phyloP scores from a whole-genome alignment of 2,797 vertebrate genomes.

The Mareca penelope region DNA sequence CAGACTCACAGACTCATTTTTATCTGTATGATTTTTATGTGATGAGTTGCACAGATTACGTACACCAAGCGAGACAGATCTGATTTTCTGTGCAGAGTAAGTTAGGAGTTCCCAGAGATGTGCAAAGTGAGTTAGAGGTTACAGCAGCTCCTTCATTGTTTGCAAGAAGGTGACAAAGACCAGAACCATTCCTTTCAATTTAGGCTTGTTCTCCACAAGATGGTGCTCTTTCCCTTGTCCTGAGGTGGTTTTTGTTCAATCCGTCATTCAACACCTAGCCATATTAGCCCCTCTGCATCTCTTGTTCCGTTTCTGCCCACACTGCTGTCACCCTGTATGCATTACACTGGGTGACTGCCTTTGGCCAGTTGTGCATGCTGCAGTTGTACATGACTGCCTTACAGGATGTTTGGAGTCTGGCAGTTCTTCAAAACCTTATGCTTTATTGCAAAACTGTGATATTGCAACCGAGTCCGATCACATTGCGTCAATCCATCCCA shows the following conservation, averaged over 20 bases:
- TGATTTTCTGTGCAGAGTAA: not conserved
- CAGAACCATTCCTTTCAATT: not conserved
- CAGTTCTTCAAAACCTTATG: not conserved
- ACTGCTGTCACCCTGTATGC: too few relatives aligned
- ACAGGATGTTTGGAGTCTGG: not conserved
- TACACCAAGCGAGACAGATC: not conserved
- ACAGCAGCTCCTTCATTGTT: not conserved
- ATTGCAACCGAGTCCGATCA: not conserved
- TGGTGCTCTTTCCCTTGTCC: conserved; percentile 64
- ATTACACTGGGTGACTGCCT: not conserved
- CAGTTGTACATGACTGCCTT: not conserved
- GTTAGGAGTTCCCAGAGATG: not conserved
- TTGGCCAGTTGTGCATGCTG: not conserved
- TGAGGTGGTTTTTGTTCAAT: not conserved
- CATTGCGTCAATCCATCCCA: not conserved
- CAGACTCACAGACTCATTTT: not conserved
- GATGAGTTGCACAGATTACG: not conserved
- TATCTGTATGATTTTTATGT: not conserved
- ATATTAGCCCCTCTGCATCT: not conserved
- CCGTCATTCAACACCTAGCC: too few relatives aligned
- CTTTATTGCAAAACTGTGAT: not conserved
- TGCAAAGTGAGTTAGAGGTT: not conserved
- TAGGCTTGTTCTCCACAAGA: conserved; percentile 49
- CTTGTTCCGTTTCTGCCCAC: not conserved
- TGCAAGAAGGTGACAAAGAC: not conserved